Evolutionary conservation across 1,140 invertebrate genomes (phyloP), one percentile per base, ranked within the genome.

Genomic region (Procambarus virginalis): DNA sequence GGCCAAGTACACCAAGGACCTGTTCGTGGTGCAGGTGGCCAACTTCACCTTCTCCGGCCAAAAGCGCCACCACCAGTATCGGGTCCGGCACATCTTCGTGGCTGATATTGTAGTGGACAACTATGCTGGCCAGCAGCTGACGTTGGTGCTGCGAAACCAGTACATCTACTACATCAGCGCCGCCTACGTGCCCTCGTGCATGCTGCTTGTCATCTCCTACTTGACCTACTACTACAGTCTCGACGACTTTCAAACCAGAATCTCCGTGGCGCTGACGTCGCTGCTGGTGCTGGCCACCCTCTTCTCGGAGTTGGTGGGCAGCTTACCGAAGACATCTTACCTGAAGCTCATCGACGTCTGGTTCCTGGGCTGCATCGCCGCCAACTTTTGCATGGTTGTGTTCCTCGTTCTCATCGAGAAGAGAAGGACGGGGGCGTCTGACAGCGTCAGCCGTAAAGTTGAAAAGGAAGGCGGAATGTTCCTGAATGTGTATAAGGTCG

Each of bases 281-380:
- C 58, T 89, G 49, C 76, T 89, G 4, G 86, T 89, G 20, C 68
- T 89, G 1, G 68, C 86, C n/a, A 89, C 86, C 46, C 86, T 89
- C 80, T 89, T 89, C 70, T 89, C 86, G 10, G 48, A 89, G 51
- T 22, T 84, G 55, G 79, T 79, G 10, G 77, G 70, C 8, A 70
- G 55, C 10, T 46, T 91, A 6, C 89, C 89, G 0, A 86, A 91
- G 70, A 86, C 89, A 0, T 85, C 89, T 0, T 91, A 91, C 64
- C 68, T 91, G 34, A 91, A 91, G 46, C 55, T 86, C 45, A 86
- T 91, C 20, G 89, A 91, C 49, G 46, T 90, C 4, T 90, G 88
- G 88, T 90, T 90, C 49, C 49, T 90, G 70, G 58, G 51, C 34
- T 78, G 64, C 14, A 89, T 89, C 79, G n/a, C 81, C 51, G 49